These are phyloP conservation scores for Pterostichus niger DNA, from an alignment of 2,888 invertebrate genomes.

Conservation along the genomic window DNA sequence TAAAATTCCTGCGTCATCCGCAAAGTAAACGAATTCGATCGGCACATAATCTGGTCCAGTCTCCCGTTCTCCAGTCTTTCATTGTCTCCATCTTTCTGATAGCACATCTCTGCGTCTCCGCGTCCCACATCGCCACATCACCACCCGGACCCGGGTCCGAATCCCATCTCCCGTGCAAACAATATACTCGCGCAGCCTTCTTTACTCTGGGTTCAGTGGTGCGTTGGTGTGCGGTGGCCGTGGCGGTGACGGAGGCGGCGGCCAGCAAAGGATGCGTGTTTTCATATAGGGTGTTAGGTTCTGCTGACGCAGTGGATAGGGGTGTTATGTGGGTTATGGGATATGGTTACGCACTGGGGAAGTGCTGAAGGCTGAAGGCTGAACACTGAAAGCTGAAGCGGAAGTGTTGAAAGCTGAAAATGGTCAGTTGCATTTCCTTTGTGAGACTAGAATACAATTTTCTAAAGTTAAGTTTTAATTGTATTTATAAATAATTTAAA, in stretches of 20 bases:
- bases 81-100: not conserved
- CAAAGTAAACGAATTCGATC: slow-evolving; percentile 20
- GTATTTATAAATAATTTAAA: too few relatives aligned
- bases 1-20: not conserved
- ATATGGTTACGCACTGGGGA: slow-evolving; percentile 1
- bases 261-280: not conserved
- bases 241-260: not conserved
- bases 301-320: not conserved
- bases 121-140: slow-evolving; percentile 1
- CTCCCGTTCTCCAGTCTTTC: not conserved
- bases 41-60: slow-evolving; percentile 13
- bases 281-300: slow-evolving; percentile 9
- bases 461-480: too few relatives aligned
- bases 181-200: slow-evolving; percentile 14
- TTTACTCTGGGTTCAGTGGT: not conserved
- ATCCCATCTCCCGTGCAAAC: not conserved
- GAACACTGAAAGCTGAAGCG: too few relatives aligned
- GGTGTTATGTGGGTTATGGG: slow-evolving; percentile 4
- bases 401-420: not conserved
- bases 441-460: too few relatives aligned
- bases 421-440: too few relatives aligned
- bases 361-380: not conserved
- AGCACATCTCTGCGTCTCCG: too few relatives aligned
- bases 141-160: not conserved
- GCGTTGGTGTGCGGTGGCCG: not conserved